phyloP scores from a whole-genome alignment of 2,888 invertebrate species.

The Leptinotarsa tumamoca region DNA sequence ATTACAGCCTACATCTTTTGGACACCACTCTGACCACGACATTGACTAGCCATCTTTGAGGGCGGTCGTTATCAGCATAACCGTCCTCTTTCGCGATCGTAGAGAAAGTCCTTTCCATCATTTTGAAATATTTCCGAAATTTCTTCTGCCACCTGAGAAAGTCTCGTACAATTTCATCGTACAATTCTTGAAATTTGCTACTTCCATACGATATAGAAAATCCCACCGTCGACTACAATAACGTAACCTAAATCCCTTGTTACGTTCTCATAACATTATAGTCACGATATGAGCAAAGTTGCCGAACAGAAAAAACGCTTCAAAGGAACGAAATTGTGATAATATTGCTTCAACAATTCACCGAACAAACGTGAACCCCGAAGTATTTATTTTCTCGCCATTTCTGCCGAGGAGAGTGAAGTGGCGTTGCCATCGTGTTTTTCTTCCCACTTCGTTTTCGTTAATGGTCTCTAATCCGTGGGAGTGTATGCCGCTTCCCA shows the following conservation, averaged over 20 bases:
- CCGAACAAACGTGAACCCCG: neutral
- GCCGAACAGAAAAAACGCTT: neutral
- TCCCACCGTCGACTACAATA: neutral
- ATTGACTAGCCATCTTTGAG: too few species aligned
- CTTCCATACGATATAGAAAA: too few species aligned
- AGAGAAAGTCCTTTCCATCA: too few species aligned
- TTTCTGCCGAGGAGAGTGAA: neutral
- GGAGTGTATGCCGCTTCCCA: neutral
- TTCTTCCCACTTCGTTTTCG: neutral
- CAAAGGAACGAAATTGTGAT: neutral
- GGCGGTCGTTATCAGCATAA: too few species aligned
- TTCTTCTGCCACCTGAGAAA: too few species aligned
- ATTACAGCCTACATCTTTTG: too few species aligned
- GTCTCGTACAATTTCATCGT: too few species aligned
- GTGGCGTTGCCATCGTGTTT: neutral
- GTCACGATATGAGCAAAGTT: neutral
- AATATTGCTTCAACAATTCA: neutral
- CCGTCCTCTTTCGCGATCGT: too few species aligned
- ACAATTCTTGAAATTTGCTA: too few species aligned
- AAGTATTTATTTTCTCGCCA: neutral
- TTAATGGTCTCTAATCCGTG: neutral
- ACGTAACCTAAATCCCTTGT: neutral
- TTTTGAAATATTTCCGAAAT: too few species aligned
- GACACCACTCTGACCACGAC: too few species aligned
- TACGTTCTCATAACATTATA: neutral